phyloP scores from a whole-genome alignment of 2,113 vertebrate species.

The Dasyornis broadbenti region DNA sequence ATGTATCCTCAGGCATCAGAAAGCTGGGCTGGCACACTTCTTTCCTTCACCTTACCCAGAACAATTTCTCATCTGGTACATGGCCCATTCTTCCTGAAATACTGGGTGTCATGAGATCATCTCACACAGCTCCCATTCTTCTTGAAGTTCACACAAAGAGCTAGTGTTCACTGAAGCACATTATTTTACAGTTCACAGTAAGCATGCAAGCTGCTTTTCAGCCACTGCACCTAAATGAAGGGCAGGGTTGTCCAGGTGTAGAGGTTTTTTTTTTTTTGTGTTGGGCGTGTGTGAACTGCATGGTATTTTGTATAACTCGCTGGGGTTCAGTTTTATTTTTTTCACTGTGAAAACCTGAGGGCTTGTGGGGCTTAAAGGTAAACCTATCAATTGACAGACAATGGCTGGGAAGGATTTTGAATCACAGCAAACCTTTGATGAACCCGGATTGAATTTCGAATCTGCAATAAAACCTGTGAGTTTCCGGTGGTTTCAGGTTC shows the following conservation, averaged over 20 bases:
- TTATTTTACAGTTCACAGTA: neutral
- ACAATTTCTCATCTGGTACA: neutral
- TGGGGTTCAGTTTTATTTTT: neutral
- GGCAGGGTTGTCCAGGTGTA: neutral
- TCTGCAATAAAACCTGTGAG: slow-evolving; percentile 39
- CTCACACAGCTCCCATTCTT: neutral
- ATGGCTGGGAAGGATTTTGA: slow-evolving; percentile 16
- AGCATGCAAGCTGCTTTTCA: neutral
- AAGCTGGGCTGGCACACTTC: neutral
- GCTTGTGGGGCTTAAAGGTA: neutral
- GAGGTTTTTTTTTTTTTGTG: neutral
- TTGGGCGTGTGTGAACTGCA: neutral
- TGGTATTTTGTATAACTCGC: neutral
- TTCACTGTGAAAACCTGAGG: neutral
- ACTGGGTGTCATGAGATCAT: neutral
- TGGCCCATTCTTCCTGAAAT: neutral
- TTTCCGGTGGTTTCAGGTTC: slow-evolving; percentile 26
- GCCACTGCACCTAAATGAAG: neutral
- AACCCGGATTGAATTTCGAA: slow-evolving; percentile 16
- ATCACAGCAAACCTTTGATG: slow-evolving; percentile 32
- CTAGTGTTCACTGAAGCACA: slow-evolving; percentile 2
- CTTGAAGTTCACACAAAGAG: slow-evolving; percentile 13
- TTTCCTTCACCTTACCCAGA: neutral
- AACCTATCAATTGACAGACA: neutral
- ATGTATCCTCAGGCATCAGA: neutral